Evolutionary conservation across 1,140 invertebrate species (phyloP), one percentile per base, ranked within the genome.

Genomic region (Apolygus lucorum): DNA sequence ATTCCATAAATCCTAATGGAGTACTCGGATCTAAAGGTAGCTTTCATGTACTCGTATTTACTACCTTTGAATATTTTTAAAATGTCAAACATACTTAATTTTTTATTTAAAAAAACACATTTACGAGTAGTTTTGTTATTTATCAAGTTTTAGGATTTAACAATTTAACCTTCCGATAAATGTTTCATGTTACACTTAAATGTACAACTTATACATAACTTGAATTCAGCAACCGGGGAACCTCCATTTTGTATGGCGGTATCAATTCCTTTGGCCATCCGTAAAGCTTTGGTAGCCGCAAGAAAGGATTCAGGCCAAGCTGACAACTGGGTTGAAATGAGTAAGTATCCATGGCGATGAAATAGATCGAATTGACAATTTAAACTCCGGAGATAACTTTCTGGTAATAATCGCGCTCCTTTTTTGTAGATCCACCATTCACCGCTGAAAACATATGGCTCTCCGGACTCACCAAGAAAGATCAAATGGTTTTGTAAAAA

Each of bases 141-240:
- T n/a, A n/a, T n/a, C n/a, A n/a, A n/a, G n/a, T n/a, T n/a, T n/a
- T n/a, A n/a, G n/a, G n/a, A n/a, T n/a, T n/a, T n/a, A n/a, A n/a
- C n/a, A n/a, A n/a, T n/a, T n/a, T n/a, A 49, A 54, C n/a, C 25
- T 49, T n/a, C 42, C 42, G 11, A 54, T 2, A 54, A 54, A 54
- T 54, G 2, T 54, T 54, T 54, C 1, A 1, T 54, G n/a, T 54
- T 21, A 54, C n/a, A 21, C 25, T 54, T 17, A 54, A 54, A 21
- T 54, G n/a, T n/a, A 49, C 8, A 49, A 27, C 14, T 76, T 77
- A 72, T 79, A n/a, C n/a, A n/a, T n/a, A n/a, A n/a, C n/a, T n/a
- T n/a, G n/a, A n/a, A n/a, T n/a, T n/a, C n/a, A 87, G 91, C 88
- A 17, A 86, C 87, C 72, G 90, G 89, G 14, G 91, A 94, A 76